Percentiles rank a stretch among this genome's conserved stretches.
Evolutionary conservation across 2,797 vertebrate species (phyloP).

Genomic region (Cyprinella venusta): DNA sequence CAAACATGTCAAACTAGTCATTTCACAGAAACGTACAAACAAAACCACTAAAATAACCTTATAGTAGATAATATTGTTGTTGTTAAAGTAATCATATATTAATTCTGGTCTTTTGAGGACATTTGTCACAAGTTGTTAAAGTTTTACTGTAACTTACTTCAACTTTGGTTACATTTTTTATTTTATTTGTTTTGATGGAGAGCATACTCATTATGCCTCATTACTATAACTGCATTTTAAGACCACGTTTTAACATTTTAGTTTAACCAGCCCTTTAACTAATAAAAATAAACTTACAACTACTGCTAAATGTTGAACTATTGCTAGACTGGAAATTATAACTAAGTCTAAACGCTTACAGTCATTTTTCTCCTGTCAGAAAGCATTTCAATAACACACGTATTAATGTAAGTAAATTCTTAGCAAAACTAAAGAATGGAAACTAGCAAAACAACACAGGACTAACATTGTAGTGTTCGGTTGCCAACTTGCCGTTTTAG

Average conservation of each 20-base stretch:
- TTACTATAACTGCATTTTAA: neutral
- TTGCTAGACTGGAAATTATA: neutral
- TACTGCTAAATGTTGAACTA: neutral
- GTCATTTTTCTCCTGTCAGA: neutral
- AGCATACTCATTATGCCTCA: too few relatives aligned
- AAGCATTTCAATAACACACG: neutral
- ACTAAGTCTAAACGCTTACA: neutral
- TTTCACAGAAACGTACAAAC: neutral
- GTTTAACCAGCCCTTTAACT: neutral
- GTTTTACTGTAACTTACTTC: too few relatives aligned
- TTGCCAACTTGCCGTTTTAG: too few relatives aligned
- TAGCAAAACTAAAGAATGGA: neutral
- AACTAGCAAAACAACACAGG: neutral
- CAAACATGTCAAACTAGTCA: neutral
- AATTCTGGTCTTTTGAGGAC: neutral
- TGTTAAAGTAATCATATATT: neutral
- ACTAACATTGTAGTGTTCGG: too few relatives aligned
- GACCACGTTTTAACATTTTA: neutral
- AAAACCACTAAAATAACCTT: neutral
- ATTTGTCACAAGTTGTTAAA: too few relatives aligned
- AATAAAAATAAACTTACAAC: neutral
- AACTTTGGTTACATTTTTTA: neutral
- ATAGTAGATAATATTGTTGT: neutral
- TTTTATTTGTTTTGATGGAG: too few relatives aligned
- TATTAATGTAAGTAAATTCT: neutral